A percentile compares a stretch with the other conserved stretches of the same genome.
Conservation (phyloP, 2,888 invertebrate genomes). For the Arctia plantaginis region DNA sequence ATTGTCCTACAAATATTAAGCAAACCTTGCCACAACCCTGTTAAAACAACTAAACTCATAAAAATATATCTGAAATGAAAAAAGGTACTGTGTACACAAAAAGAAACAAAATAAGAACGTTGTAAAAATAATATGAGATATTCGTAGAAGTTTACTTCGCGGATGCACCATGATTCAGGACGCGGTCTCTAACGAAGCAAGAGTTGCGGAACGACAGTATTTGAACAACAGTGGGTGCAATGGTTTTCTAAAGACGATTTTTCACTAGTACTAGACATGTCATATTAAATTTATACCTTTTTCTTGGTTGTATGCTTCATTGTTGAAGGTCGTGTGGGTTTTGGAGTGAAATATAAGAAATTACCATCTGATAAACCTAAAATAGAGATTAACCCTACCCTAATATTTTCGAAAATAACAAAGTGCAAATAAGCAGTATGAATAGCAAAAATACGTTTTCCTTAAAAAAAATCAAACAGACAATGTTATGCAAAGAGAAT, state of each 20-base stretch:
- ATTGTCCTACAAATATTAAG: no score
- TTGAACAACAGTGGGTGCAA: slow-evolving; percentile 58
- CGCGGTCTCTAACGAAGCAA: slow-evolving; percentile 66
- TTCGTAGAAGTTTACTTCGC: slow-evolving; percentile 57
- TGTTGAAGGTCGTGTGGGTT: no score
- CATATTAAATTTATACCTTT: background rate
- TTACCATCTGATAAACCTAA: no score
- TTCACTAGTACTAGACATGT: slow-evolving; percentile 34
- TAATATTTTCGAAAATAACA: no score
- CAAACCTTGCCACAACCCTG: no score
- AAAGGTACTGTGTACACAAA: background rate
- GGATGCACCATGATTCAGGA: slow-evolving; percentile 57
- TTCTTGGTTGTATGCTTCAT: no score
- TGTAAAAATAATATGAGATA: slow-evolving; percentile 39
- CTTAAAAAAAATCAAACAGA: background rate
- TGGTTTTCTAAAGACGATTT: slow-evolving; percentile 43
- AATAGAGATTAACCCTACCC: no score
- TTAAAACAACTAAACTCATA: no score
- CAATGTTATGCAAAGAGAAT: background rate
- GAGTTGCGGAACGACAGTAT: slow-evolving; percentile 54
- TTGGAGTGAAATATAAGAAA: no score
- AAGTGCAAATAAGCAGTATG: no score
- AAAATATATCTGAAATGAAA: background rate
- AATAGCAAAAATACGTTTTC: no score
- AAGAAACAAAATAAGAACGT: background rate